Percentiles rank a stretch among this genome's conserved stretches.
Conservation (phyloP, 2,797 vertebrate genomes). For the Sebastes nivosus region DNA sequence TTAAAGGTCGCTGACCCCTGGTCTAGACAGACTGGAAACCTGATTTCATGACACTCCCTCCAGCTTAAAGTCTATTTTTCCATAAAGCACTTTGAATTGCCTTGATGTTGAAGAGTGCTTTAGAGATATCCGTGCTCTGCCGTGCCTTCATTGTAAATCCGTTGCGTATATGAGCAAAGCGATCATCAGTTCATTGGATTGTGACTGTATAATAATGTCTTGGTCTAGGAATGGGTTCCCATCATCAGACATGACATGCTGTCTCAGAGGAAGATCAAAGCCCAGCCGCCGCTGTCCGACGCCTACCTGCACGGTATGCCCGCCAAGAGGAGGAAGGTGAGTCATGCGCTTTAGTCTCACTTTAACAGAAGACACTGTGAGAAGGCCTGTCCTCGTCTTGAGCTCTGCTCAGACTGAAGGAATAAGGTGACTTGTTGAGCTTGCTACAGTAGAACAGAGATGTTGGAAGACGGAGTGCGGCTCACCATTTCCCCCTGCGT, state of each 20-base stretch:
- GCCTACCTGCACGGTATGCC: slow-evolving; percentile 91
- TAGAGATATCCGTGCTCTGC: background rate
- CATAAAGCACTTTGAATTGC: background rate
- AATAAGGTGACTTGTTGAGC: background rate
- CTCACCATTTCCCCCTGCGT: background rate
- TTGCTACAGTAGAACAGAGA: background rate
- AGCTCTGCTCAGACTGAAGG: background rate
- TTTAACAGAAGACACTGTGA: too few relatives aligned
- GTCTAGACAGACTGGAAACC: too few relatives aligned
- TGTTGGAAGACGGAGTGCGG: background rate
- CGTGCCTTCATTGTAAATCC: background rate
- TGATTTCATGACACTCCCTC: too few relatives aligned
- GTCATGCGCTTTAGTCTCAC: background rate
- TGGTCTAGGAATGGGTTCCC: slow-evolving; percentile 87
- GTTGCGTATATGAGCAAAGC: background rate
- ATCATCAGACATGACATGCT: slow-evolving; percentile 89
- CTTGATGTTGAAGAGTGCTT: background rate
- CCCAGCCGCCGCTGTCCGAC: slow-evolving; percentile 87
- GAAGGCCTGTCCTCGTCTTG: background rate
- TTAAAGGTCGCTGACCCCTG: too few relatives aligned
- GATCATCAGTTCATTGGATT: background rate
- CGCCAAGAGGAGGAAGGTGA: slow-evolving; percentile 89
- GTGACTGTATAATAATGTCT: background rate
- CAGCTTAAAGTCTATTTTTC: background rate
- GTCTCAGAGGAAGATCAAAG: slow-evolving; percentile 87